Evolutionary conservation across 2,888 invertebrate species (phyloP).

Genomic region (Chironomus riparius): DNA sequence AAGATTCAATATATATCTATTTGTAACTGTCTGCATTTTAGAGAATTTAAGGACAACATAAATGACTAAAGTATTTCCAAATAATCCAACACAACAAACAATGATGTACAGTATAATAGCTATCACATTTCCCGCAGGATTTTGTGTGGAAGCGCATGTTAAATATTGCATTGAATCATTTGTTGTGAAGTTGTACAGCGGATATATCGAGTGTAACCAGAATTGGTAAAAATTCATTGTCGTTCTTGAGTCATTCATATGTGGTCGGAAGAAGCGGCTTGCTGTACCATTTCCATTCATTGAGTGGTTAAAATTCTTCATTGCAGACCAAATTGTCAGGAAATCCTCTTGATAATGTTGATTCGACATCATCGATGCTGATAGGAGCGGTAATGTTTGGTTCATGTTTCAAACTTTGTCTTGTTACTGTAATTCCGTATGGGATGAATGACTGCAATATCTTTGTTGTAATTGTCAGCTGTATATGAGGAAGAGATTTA

Average conservation of each 20-base stretch:
- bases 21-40: constrained; percentile 84
- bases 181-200: neutral
- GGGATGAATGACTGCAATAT: neutral
- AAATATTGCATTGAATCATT: constrained; percentile 32
- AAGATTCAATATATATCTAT: constrained; percentile 78
- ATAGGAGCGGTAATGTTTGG: neutral
- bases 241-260: constrained; percentile 7
- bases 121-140: constrained; percentile 45
- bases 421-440: neutral
- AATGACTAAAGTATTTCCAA: constrained; percentile 76
- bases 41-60: constrained; percentile 75
- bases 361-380: neutral
- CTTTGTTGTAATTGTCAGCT: neutral
- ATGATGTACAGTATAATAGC: constrained; percentile 63
- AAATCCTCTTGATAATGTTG: neutral
- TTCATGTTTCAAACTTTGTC: neutral
- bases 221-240: constrained; percentile 1
- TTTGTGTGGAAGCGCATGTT: constrained; percentile 45
- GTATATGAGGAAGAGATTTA: neutral
- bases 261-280: neutral
- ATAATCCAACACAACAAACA: constrained; percentile 70
- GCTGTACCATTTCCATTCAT: neutral
- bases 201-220: constrained; percentile 3
- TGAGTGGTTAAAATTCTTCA: neutral
- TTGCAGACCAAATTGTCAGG: neutral